A percentile compares a stretch with the other conserved stretches of the same genome.
Evolutionary conservation across 1,140 invertebrate genomes (phyloP).

Genomic region (Spodoptera litura): DNA sequence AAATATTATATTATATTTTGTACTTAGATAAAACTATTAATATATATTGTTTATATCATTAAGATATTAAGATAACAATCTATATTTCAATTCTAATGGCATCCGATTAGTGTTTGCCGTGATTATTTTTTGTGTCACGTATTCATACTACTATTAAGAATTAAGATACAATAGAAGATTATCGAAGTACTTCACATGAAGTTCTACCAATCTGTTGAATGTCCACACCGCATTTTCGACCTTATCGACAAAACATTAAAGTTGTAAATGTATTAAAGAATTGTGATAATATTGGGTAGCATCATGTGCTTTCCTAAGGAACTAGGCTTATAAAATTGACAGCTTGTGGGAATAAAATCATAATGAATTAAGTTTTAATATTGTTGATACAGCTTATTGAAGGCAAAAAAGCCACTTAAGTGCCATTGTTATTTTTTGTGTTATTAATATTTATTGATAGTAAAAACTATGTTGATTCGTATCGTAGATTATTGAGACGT

Average conservation of each 20-base stretch:
- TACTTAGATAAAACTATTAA: not conserved
- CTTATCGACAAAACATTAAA: no score
- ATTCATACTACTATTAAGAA: not conserved
- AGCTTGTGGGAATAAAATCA: conserved; percentile 7
- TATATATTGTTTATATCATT: not conserved
- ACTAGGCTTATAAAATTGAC: conserved; percentile 9
- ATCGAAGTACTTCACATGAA: not conserved
- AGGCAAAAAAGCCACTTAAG: not conserved
- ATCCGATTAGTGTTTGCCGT: conserved; percentile 3
- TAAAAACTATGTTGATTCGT: no score
- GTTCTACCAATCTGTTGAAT: no score
- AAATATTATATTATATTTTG: not conserved
- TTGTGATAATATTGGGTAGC: no score
- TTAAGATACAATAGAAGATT: not conserved
- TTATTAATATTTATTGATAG: no score
- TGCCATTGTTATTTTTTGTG: not conserved
- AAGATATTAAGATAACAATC: conserved; percentile 7
- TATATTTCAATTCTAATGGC: conserved; percentile 5
- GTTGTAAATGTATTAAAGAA: no score
- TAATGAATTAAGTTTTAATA: conserved; percentile 9
- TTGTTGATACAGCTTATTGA: not conserved
- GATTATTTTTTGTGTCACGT: conserved; percentile 20
- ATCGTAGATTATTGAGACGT: no score
- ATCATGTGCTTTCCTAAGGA: not conserved
- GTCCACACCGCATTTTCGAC: no score